Conservation (phyloP, 1,140 invertebrate genomes). For the Dendroctonus valens region DNA sequence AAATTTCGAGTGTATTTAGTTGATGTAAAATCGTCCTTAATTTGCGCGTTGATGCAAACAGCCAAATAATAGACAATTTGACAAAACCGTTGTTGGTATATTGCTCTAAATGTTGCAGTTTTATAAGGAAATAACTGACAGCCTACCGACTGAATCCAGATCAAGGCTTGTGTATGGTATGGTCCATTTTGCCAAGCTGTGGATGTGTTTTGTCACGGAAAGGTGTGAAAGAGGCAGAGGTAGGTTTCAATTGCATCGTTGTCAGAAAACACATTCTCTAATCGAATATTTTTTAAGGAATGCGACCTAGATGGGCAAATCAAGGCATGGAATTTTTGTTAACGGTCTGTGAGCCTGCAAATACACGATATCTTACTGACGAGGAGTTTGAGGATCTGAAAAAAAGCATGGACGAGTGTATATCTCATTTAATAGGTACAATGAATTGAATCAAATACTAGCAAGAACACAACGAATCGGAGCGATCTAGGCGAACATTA, state of each 20-base stretch:
- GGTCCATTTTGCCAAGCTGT: slow-evolving; percentile 75
- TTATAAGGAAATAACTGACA: slow-evolving; percentile 71
- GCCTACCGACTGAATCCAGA: slow-evolving; percentile 37
- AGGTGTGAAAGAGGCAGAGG: slow-evolving; percentile 78
- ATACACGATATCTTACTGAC: slow-evolving; percentile 72
- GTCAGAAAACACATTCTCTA: not conserved
- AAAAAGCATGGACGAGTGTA: slow-evolving; percentile 58
- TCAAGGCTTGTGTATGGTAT: slow-evolving; percentile 50
- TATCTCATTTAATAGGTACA: slow-evolving; percentile 72
- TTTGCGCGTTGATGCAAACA: not conserved
- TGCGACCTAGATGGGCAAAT: slow-evolving; percentile 80
- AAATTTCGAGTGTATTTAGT: slow-evolving; percentile 14
- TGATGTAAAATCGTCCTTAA: not conserved
- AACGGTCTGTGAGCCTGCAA: slow-evolving; percentile 75
- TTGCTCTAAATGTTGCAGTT: slow-evolving; percentile 56
- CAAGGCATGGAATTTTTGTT: slow-evolving; percentile 84
- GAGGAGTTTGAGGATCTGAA: slow-evolving; percentile 68
- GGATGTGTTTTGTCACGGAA: slow-evolving; percentile 83
- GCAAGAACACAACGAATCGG: too few relatives aligned
- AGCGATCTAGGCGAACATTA: too few relatives aligned
- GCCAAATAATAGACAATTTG: not conserved
- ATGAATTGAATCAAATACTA: not conserved
- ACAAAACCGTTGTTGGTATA: not conserved
- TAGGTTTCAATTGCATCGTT: slow-evolving; percentile 7
- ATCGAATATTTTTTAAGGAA: slow-evolving; percentile 47